Base-by-base conservation (phyloP, 2,888 invertebrate species). In the Polietes domitor region DNA sequence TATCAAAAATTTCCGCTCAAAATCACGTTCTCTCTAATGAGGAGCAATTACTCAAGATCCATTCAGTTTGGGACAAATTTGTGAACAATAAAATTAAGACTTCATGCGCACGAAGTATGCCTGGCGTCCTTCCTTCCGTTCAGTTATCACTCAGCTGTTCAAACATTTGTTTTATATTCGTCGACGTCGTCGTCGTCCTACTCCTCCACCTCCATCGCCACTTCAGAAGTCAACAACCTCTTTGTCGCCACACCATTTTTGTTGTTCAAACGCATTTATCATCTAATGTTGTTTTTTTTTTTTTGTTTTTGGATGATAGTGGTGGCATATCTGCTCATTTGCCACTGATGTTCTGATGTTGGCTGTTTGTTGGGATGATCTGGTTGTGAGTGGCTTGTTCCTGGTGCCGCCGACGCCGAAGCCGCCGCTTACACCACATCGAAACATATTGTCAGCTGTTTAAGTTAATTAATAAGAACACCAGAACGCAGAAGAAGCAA, bases 381-480 rank as follows among this genome's bases (percentile, higher is more conserved):
- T 58, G 58, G 21, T 55, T 37, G 87, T 86, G 85, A 77, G 21
- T 58, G 47, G 58, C 26, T 58, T 4, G 24, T 58, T 24, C 50
- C 43, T 65, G 43, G 17, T 61, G 19, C 2, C 50, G 28, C 10
- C 41, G 68, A 21, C 50, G 19, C 26, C 50, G 72, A 43, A 47
- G 77, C 26, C n/a, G 71, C 61, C 50, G 43, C 24, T 43, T 32
- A 65, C 74, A 73, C 41, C 73, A 72, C 41, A 58, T 75, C 53
- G 82, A 73, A 77, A 79, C 82, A 82, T 80, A 82, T 80, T 86
- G 86, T 87, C 86, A 86, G 85, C 86, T 85, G 86, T 82, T 85
- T 79, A 79, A 86, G 85, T 84, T 86, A 86, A 87, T 86, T 86
- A 86, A 85, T 83, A 83, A 83, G 76, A 86, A 86, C 80, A 83